phyloP scores from a whole-genome alignment of 1,140 invertebrate genomes.

The Drosophila kanapiae region DNA sequence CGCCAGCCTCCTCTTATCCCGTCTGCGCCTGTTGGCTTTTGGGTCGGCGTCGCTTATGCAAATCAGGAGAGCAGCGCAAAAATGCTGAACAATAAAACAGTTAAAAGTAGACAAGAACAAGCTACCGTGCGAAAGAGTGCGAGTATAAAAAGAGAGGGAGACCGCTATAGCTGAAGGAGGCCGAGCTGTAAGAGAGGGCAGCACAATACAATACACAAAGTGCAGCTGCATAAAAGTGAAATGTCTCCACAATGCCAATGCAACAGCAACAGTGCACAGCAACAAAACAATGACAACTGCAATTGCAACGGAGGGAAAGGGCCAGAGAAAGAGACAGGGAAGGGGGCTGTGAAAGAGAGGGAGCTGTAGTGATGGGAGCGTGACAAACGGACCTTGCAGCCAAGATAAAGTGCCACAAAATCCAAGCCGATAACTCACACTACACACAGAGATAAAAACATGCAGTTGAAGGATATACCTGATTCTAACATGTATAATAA shows the following conservation, averaged over 20 bases:
- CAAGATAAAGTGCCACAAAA: conserved; percentile 9
- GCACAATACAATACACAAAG: conserved; percentile 75
- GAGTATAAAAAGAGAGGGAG: conserved; percentile 3
- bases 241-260: conserved; percentile 79
- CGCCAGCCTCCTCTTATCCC: conserved; percentile 21
- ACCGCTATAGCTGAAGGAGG: conserved; percentile 2
- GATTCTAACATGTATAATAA: too few species aligned
- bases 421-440: background rate
- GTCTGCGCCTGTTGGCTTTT: conserved; percentile 59
- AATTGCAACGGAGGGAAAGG: conserved; percentile 52
- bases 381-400: conserved; percentile 20
- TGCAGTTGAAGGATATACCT: background rate
- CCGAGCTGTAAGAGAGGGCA: conserved; percentile 33
- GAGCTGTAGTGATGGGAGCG: conserved; percentile 32
- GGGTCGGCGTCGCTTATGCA: conserved; percentile 79
- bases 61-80: conserved; percentile 71
- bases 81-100: conserved; percentile 83
- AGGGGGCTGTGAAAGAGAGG: conserved; percentile 7
- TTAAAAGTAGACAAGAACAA: conserved; percentile 83
- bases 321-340: background rate
- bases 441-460: background rate
- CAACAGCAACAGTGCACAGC: conserved; percentile 51
- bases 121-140: conserved; percentile 2
- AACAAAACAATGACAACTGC: conserved; percentile 75
- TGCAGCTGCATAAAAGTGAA: conserved; percentile 84